These are phyloP conservation scores for Loripinus fragilis DNA, from an alignment of 2,888 invertebrate genomes.

Conservation along the genomic window DNA sequence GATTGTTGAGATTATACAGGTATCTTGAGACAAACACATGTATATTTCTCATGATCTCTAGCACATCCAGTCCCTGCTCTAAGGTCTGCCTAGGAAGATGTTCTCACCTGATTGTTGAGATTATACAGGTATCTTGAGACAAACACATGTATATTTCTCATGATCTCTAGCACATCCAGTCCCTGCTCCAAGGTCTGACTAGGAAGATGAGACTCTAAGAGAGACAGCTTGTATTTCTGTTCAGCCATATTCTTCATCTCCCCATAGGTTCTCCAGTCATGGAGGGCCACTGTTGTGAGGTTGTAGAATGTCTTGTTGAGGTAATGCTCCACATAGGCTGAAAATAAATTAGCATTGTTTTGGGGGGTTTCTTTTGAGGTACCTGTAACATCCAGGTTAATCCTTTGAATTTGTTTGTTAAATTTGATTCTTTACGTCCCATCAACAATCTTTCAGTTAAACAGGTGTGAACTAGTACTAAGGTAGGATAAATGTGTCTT, in stretches of 20 bases:
- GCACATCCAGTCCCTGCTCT: no score
- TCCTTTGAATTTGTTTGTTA: no score
- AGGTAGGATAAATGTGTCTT: no score
- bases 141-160: conserved; percentile 97
- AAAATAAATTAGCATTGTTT: background rate
- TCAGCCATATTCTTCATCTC: conserved; percentile 97
- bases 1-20: no score
- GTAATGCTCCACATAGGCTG: conserved; percentile 91
- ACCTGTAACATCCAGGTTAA: no score
- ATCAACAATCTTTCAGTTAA: no score
- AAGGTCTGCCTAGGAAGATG: no score
- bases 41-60: no score
- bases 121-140: conserved; percentile 97
- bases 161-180: conserved; percentile 97
- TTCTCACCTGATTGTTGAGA: conserved; percentile 96
- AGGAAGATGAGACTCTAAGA: conserved; percentile 96
- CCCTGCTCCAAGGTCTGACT: conserved; percentile 99
- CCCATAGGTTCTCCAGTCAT: conserved; percentile 98
- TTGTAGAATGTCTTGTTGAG: conserved; percentile 98
- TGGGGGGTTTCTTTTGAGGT: no score
- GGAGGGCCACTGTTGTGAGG: conserved; percentile 97
- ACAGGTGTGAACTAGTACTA: no score
- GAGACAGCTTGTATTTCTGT: conserved; percentile 91
- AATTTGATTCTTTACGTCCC: no score
- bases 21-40: no score